Percentiles rank a stretch among this genome's conserved stretches.
These are phyloP conservation scores for Hydropsyche tenuis DNA, from an alignment of 1,140 invertebrate species.

Conservation along the genomic window DNA sequence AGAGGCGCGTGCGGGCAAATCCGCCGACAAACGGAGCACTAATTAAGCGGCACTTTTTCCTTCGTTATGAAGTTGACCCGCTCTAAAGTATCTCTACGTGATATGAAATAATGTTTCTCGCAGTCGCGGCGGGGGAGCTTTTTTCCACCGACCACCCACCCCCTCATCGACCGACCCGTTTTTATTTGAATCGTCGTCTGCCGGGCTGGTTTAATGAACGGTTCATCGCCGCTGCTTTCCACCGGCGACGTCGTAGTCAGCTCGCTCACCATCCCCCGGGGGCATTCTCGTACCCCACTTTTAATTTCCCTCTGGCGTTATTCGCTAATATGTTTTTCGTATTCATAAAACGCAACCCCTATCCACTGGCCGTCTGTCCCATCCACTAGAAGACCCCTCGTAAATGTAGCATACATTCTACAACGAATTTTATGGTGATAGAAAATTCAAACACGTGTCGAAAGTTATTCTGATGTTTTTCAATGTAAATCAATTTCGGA, in stretches of 20 bases:
- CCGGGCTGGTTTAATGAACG: conserved; percentile 43
- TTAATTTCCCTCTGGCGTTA: conserved; percentile 49
- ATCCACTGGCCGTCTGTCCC: too few relatives aligned
- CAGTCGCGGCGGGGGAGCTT: neutral
- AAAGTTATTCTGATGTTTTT: too few relatives aligned
- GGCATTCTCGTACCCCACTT: conserved; percentile 38
- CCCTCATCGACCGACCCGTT: neutral
- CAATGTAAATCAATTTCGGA: too few relatives aligned
- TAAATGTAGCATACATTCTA: too few relatives aligned
- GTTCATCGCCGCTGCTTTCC: conserved; percentile 34
- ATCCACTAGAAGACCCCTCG: conserved; percentile 15
- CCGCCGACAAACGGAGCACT: conserved; percentile 29
- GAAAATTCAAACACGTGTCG: too few relatives aligned
- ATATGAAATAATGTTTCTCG: conserved; percentile 42
- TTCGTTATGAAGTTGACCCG: conserved; percentile 44
- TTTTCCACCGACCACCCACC: conserved; percentile 1
- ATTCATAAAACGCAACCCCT: conserved; percentile 44
- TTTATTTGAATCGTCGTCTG: conserved; percentile 43
- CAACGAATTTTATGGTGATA: conserved; percentile 32
- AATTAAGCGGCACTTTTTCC: conserved; percentile 44
- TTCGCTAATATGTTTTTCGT: conserved; percentile 50
- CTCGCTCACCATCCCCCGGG: neutral
- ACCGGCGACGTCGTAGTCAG: neutral
- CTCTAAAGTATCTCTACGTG: conserved; percentile 41
- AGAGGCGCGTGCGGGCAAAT: neutral